These are phyloP conservation scores for Albula glossodonta DNA, from an alignment of 2,113 vertebrate genomes.

Conservation along the genomic window DNA sequence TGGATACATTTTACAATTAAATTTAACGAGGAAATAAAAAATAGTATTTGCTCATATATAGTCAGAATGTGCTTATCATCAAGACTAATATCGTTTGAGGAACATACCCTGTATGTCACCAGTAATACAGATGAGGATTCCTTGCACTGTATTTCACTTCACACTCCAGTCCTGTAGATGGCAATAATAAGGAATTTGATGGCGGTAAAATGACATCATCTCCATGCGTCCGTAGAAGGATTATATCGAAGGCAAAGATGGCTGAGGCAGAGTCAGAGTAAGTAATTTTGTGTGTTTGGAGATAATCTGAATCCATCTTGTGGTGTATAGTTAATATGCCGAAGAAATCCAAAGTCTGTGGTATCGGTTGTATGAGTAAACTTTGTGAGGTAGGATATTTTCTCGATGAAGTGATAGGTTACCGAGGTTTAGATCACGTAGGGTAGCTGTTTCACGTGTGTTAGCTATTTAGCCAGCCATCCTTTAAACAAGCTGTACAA, in stretches of 20 bases:
- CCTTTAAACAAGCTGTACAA: background rate
- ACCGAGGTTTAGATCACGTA: background rate
- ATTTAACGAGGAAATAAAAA: background rate
- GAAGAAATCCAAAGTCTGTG: no score
- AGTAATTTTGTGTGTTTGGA: constrained; percentile 30
- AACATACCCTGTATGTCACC: background rate
- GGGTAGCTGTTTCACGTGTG: constrained; percentile 31
- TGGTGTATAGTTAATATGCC: accelerated
- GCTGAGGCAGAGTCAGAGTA: constrained; percentile 63
- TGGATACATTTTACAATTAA: background rate
- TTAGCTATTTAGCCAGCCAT: background rate
- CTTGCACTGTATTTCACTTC: background rate
- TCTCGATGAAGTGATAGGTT: background rate
- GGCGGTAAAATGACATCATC: constrained; percentile 34
- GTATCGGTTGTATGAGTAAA: background rate
- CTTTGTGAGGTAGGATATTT: constrained; percentile 12
- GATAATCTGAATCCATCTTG: constrained; percentile 52
- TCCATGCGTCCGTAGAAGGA: constrained; percentile 18
- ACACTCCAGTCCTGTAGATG: constrained; percentile 15
- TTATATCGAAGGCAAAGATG: constrained; percentile 26
- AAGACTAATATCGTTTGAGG: background rate
- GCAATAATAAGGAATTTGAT: background rate
- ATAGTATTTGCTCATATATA: background rate
- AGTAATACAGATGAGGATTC: background rate
- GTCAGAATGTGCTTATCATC: background rate